phyloP scores from a whole-genome alignment of 2,888 invertebrate species.

The Megastigmus dorsalis region DNA sequence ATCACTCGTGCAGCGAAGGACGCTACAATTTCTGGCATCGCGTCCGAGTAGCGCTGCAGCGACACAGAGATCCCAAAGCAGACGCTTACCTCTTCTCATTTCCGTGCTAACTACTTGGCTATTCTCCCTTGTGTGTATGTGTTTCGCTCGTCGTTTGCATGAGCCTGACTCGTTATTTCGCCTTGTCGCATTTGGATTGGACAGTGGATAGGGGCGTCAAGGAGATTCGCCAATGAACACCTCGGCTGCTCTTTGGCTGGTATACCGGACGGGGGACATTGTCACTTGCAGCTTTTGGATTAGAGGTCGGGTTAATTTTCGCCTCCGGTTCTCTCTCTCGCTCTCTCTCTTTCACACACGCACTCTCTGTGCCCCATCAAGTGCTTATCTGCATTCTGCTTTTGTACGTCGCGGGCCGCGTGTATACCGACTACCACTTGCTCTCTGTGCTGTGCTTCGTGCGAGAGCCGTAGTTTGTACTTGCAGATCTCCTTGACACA shows the following conservation, averaged over 20 bases:
- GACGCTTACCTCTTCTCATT: no score
- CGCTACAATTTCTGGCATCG: no score
- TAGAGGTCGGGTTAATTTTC: conserved; percentile 40
- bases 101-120: no score
- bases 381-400: conserved; percentile 36
- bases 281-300: conserved; percentile 43
- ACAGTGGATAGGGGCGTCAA: conserved; percentile 7
- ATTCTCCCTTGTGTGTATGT: no score
- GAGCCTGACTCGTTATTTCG: conserved; percentile 44
- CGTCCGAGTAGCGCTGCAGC: no score
- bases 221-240: conserved; percentile 36
- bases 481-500: background rate
- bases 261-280: no score
- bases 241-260: background rate
- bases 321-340: background rate
- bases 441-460: background rate
- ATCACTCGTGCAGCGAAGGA: no score
- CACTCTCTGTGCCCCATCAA: no score
- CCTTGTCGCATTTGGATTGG: conserved; percentile 32
- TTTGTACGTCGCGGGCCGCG: background rate
- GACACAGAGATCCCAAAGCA: no score
- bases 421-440: no score
- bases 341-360: no score
- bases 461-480: no score
- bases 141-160: conserved; percentile 43